Percentiles rank a stretch among this genome's conserved stretches.
Evolutionary conservation across 1,140 invertebrate genomes (phyloP).

Genomic region (Stenopsyche tienmushanensis): DNA sequence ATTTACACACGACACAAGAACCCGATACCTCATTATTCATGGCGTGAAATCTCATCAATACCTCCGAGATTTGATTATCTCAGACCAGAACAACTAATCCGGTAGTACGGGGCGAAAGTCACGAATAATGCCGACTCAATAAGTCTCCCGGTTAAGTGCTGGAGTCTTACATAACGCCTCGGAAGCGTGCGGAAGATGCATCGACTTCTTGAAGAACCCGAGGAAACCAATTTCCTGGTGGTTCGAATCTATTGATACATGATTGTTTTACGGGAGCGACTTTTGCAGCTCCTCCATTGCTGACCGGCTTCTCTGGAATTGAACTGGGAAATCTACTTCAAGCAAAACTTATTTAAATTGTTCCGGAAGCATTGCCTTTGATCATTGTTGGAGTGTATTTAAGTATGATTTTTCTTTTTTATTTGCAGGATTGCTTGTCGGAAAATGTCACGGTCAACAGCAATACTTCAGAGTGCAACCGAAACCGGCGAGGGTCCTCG

Average conservation of each 20-base stretch:
- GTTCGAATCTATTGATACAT: no score
- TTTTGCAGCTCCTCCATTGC: background rate
- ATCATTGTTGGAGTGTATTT: background rate
- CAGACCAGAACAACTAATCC: no score
- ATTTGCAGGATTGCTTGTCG: conserved; percentile 18
- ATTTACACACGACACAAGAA: no score
- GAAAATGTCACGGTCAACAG: conserved; percentile 53
- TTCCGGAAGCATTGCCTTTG: background rate
- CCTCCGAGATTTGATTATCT: no score
- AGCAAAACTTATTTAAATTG: background rate
- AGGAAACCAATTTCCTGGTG: conserved; percentile 18
- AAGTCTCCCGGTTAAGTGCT: no score
- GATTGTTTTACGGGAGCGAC: no score
- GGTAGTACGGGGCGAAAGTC: no score
- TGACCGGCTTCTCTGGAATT: background rate
- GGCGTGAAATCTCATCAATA: no score
- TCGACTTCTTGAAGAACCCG: background rate
- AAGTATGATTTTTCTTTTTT: background rate
- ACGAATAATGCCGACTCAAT: no score
- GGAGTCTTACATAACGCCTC: no score
- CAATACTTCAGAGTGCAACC: conserved; percentile 82
- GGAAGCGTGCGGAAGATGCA: background rate
- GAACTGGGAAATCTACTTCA: conserved; percentile 3
- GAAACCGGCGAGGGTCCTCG: conserved; percentile 73
- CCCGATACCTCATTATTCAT: no score